Evolutionary conservation across 2,888 invertebrate genomes (phyloP).

Genomic region (Abrostola tripartita): DNA sequence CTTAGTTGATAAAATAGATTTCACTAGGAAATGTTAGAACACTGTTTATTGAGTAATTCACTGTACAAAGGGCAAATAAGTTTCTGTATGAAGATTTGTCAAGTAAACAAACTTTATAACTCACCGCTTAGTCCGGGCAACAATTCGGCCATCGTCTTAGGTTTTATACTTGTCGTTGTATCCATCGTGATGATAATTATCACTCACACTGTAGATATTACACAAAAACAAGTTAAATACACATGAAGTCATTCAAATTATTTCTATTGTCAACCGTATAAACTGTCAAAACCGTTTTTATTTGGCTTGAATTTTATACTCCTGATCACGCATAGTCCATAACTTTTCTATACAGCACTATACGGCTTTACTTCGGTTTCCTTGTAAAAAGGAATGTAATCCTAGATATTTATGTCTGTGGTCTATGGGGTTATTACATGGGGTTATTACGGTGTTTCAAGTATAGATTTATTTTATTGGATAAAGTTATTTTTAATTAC

Average conservation of each 20-base stretch:
- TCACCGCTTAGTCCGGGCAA: slow-evolving; percentile 73
- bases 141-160: slow-evolving; percentile 76
- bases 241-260: slow-evolving; percentile 53
- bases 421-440: too few species aligned
- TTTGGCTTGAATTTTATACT: slow-evolving; percentile 31
- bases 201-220: slow-evolving; percentile 21
- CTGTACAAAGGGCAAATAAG: neutral
- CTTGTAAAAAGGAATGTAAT: too few species aligned
- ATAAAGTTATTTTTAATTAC: too few species aligned
- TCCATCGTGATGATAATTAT: slow-evolving; percentile 62
- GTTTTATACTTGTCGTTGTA: slow-evolving; percentile 62
- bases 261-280: slow-evolving; percentile 52
- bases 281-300: slow-evolving; percentile 42
- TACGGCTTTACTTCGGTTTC: neutral
- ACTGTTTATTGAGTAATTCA: too few species aligned
- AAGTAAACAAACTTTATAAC: slow-evolving; percentile 36
- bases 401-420: too few species aligned
- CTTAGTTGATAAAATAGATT: too few species aligned
- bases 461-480: too few species aligned
- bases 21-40: too few species aligned
- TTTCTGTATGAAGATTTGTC: neutral
- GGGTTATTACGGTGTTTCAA: too few species aligned
- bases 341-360: neutral
- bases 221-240: slow-evolving; percentile 29
- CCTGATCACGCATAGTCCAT: slow-evolving; percentile 16